Evolutionary conservation across 1,140 invertebrate genomes (phyloP).

Genomic region (Phymorhynchus buccinoides): DNA sequence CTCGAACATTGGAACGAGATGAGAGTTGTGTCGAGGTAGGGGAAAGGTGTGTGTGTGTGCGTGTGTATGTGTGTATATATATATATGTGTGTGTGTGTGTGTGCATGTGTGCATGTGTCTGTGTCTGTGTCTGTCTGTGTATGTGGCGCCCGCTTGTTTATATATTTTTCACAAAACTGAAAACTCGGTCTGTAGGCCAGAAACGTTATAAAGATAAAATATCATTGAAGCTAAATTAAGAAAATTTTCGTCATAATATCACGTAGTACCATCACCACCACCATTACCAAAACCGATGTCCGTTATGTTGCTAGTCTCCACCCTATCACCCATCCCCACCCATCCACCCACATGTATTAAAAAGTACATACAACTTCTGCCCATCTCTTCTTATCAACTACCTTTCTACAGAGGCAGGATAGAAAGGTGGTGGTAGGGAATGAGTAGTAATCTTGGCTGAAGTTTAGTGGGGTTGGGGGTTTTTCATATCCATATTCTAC

Average conservation of each 20-base stretch:
- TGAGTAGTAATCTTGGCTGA: too few species aligned
- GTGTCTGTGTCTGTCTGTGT: slow-evolving; percentile 8
- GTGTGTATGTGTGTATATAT: neutral
- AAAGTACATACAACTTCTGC: neutral
- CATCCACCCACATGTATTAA: too few species aligned
- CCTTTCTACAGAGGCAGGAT: neutral
- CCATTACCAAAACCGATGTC: neutral
- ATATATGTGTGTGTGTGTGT: neutral
- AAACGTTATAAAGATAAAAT: neutral
- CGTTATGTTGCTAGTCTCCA: neutral
- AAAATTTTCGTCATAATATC: neutral
- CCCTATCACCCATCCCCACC: neutral
- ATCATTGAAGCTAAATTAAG: neutral
- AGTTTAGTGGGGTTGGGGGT: too few species aligned
- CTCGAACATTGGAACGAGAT: too few species aligned
- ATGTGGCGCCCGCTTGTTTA: neutral
- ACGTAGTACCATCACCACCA: neutral
- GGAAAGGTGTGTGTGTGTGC: neutral
- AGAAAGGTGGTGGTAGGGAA: too few species aligned
- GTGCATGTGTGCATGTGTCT: neutral
- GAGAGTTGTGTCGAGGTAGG: too few species aligned
- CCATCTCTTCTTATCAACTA: neutral
- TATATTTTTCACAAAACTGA: neutral
- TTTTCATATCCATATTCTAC: neutral
- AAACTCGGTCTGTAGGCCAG: neutral